phyloP scores from a whole-genome alignment of 2,797 vertebrate species.

The Erethizon dorsatum region DNA sequence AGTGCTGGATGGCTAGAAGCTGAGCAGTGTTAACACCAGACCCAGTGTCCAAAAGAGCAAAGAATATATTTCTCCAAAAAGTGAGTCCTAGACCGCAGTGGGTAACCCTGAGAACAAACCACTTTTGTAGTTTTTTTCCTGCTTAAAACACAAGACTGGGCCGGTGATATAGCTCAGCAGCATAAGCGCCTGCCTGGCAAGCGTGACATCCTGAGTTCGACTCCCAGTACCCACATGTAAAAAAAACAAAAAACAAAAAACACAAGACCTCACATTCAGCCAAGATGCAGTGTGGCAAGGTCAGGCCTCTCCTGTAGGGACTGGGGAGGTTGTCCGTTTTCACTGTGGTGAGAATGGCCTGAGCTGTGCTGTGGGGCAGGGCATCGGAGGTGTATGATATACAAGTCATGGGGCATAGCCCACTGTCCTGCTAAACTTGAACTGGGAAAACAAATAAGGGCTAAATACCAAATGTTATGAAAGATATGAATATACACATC shows the following conservation, averaged over 20 bases:
- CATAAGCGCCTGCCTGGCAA: too few species aligned
- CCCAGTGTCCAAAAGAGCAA: not conserved
- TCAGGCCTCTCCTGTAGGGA: not conserved
- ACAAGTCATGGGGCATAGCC: not conserved
- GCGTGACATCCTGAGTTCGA: too few species aligned
- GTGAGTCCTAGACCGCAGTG: not conserved
- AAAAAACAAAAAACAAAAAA: too few species aligned
- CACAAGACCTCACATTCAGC: not conserved
- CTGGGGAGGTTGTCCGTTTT: not conserved
- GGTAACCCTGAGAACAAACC: not conserved
- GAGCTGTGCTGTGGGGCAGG: not conserved
- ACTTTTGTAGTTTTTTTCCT: too few species aligned
- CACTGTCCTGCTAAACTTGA: not conserved
- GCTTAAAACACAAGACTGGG: not conserved
- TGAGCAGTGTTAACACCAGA: not conserved
- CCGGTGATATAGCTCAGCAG: too few species aligned
- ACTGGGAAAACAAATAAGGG: not conserved
- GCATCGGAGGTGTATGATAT: not conserved
- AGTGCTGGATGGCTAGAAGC: slow-evolving; percentile 90
- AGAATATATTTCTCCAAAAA: not conserved
- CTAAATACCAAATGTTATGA: not conserved
- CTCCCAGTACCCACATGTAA: too few species aligned
- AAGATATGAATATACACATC: not conserved
- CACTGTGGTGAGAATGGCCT: not conserved
- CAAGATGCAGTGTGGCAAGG: not conserved